These are phyloP conservation scores for Thryonomys swinderianus DNA, from an alignment of 2,113 vertebrate species.

Conservation along the genomic window DNA sequence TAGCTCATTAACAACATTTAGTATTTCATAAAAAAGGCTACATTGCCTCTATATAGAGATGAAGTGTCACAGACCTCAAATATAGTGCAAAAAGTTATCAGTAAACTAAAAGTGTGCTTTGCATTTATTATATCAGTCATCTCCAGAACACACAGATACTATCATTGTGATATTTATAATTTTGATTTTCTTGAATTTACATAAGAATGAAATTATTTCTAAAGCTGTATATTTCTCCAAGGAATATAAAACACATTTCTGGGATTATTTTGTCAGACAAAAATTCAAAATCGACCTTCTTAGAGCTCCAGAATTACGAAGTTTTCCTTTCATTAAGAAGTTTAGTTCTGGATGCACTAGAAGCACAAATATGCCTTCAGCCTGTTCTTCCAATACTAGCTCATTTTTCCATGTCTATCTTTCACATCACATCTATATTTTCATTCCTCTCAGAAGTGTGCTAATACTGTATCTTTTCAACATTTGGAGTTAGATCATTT, in stretches of 20 bases:
- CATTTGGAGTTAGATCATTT: constrained; percentile 15
- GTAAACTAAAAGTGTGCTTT: not conserved
- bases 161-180: not conserved
- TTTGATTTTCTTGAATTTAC: constrained; percentile 20
- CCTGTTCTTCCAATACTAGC: not conserved
- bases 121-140: not conserved
- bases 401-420: not conserved
- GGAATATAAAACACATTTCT: not conserved
- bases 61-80: not conserved
- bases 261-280: constrained; percentile 15
- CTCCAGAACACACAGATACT: not conserved
- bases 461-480: constrained; percentile 50
- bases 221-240: not conserved
- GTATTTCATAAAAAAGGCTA: not conserved
- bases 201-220: not conserved
- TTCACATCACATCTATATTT: not conserved
- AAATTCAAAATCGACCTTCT: not conserved
- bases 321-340: constrained; percentile 37
- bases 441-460: constrained; percentile 25
- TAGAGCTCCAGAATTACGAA: not conserved
- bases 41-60: not conserved
- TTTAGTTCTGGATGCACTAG: not conserved
- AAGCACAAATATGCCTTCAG: not conserved
- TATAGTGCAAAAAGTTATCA: not conserved
- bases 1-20: not conserved